These are phyloP conservation scores for Dermolepida albohirtum DNA, from an alignment of 2,888 invertebrate genomes.

Conservation along the genomic window DNA sequence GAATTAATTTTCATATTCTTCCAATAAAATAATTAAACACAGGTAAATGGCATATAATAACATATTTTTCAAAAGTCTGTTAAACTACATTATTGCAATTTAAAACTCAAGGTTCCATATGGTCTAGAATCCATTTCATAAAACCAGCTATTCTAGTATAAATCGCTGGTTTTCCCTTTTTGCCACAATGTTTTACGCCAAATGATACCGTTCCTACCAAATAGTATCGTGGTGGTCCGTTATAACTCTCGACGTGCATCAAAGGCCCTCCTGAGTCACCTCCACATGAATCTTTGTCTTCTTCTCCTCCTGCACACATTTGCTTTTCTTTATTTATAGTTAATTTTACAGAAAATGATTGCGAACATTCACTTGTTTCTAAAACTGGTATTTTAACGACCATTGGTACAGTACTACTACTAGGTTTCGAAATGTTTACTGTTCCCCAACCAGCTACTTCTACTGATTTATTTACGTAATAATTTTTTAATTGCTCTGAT, in stretches of 20 bases:
- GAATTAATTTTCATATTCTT: too few relatives aligned
- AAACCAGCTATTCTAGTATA: constrained; percentile 71
- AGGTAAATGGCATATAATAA: too few relatives aligned
- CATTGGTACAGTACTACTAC: constrained; percentile 56
- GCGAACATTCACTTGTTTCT: constrained; percentile 49
- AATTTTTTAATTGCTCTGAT: constrained; percentile 59
- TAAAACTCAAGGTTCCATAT: constrained; percentile 50
- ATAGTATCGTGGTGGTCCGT: constrained; percentile 68
- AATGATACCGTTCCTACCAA: constrained; percentile 73
- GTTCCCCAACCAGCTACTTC: constrained; percentile 70
- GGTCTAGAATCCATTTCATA: constrained; percentile 72
- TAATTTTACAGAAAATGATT: constrained; percentile 2
- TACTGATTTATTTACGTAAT: constrained; percentile 63
- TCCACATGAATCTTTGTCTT: constrained; percentile 71
- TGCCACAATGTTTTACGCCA: constrained; percentile 69
- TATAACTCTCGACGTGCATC: constrained; percentile 63
- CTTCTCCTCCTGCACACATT: constrained; percentile 65
- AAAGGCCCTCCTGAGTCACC: constrained; percentile 75
- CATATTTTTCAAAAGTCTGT: too few relatives aligned
- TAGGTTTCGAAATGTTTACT: constrained; percentile 49
- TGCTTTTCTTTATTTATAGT: constrained; percentile 42
- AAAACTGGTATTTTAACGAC: constrained; percentile 59
- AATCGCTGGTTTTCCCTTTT: constrained; percentile 69
- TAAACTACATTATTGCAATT: too few relatives aligned
- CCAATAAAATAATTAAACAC: too few relatives aligned